Conservation (phyloP, 2,797 vertebrate species). For the Gallinago stenura region DNA sequence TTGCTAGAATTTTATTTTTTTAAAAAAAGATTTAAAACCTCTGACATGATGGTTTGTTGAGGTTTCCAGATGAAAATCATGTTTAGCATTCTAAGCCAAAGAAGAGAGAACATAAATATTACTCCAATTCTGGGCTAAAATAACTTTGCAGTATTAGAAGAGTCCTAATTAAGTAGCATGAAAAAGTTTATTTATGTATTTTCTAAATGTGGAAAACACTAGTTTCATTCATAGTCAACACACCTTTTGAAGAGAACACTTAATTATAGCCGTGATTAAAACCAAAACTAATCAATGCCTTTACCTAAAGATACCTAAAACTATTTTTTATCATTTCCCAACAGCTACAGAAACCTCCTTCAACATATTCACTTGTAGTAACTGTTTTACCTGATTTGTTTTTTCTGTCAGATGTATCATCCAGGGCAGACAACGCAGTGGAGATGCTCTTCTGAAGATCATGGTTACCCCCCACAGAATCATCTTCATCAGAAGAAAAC, state of each 20-base stretch:
- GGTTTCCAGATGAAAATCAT: background rate
- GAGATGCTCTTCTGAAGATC: slow-evolving; percentile 93
- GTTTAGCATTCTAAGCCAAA: background rate
- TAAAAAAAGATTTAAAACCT: background rate
- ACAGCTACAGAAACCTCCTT: background rate
- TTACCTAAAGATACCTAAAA: background rate
- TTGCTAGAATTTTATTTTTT: background rate
- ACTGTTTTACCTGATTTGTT: slow-evolving; percentile 85
- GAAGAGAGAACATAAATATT: background rate
- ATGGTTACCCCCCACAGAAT: slow-evolving; percentile 90
- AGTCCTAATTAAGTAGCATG: background rate
- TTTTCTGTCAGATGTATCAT: slow-evolving; percentile 89
- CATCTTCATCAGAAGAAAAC: slow-evolving; percentile 97
- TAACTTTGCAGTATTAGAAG: background rate
- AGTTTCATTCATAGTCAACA: background rate
- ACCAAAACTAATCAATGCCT: background rate
- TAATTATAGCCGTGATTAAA: background rate
- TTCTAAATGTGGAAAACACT: background rate
- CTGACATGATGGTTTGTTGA: background rate
- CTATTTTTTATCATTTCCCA: background rate
- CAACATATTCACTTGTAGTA: background rate
- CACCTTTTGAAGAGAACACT: background rate
- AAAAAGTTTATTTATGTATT: background rate
- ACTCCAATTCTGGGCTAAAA: background rate
- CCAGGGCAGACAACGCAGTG: slow-evolving; percentile 88